These are phyloP conservation scores for Halictus rubicundus DNA, from an alignment of 1,140 invertebrate species.

Conservation along the genomic window DNA sequence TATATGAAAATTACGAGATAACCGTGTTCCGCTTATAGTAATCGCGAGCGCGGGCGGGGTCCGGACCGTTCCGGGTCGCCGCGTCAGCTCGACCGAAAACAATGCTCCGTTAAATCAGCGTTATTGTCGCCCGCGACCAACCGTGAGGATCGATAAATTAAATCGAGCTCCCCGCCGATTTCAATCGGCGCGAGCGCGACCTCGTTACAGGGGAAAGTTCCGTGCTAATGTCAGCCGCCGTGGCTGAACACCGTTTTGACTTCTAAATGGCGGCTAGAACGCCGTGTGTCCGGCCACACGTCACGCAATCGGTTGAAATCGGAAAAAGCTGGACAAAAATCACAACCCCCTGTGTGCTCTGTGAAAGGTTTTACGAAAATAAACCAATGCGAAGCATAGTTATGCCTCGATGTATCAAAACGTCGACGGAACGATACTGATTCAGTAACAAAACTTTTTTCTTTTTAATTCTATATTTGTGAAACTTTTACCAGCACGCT, in stretches of 20 bases:
- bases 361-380: too few species aligned
- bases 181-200: conserved; percentile 42
- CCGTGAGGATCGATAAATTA: conserved; percentile 56
- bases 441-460: too few species aligned
- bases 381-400: too few species aligned
- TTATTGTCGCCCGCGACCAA: conserved; percentile 35
- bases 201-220: conserved; percentile 47
- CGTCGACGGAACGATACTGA: too few species aligned
- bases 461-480: too few species aligned
- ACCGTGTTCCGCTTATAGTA: conserved; percentile 58
- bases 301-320: neutral
- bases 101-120: conserved; percentile 43
- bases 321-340: neutral
- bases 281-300: neutral
- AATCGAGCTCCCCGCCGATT: conserved; percentile 42
- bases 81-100: conserved; percentile 47
- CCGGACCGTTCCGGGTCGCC: conserved; percentile 23
- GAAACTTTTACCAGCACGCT: too few species aligned
- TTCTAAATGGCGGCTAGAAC: conserved; percentile 24
- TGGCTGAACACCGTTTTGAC: conserved; percentile 11
- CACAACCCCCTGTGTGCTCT: too few species aligned
- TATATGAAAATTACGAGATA: conserved; percentile 68
- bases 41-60: too few species aligned
- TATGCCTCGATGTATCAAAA: too few species aligned
- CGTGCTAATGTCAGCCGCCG: conserved; percentile 32